Conservation (phyloP, 2,113 vertebrate species). For the Hippotragus niger region DNA sequence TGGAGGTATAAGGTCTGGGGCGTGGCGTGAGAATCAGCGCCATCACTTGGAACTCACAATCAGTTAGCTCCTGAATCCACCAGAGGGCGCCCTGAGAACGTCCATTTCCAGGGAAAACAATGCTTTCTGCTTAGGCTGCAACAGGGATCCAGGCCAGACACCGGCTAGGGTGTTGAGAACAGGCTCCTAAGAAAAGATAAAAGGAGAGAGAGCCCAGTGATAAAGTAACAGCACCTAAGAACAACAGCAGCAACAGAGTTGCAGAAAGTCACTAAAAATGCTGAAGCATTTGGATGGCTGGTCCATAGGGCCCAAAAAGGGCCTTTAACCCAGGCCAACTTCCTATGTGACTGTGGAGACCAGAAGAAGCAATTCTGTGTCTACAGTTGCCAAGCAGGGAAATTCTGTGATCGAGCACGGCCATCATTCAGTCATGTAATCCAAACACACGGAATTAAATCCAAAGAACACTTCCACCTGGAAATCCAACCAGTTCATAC, state of each 20-base stretch:
- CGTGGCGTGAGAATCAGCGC: not conserved
- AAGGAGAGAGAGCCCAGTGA: not conserved
- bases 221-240: not conserved
- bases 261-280: not conserved
- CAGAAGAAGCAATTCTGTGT: accelerated
- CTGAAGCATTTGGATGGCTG: not conserved
- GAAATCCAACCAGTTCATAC: not conserved
- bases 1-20: constrained; percentile 20
- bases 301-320: not conserved
- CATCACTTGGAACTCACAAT: constrained; percentile 60
- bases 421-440: not conserved
- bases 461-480: not conserved
- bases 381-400: accelerated
- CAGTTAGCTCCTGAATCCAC: constrained; percentile 69
- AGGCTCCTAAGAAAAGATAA: constrained; percentile 63
- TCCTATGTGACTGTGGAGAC: accelerated
- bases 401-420: accelerated
- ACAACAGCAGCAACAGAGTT: no score
- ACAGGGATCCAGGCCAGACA: not conserved
- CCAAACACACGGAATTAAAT: not conserved
- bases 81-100: constrained; percentile 78
- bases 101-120: constrained; percentile 37
- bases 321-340: not conserved
- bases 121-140: not conserved
- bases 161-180: accelerated